These are phyloP conservation scores for Dermolepida albohirtum DNA, from an alignment of 2,888 invertebrate species.

Conservation along the genomic window DNA sequence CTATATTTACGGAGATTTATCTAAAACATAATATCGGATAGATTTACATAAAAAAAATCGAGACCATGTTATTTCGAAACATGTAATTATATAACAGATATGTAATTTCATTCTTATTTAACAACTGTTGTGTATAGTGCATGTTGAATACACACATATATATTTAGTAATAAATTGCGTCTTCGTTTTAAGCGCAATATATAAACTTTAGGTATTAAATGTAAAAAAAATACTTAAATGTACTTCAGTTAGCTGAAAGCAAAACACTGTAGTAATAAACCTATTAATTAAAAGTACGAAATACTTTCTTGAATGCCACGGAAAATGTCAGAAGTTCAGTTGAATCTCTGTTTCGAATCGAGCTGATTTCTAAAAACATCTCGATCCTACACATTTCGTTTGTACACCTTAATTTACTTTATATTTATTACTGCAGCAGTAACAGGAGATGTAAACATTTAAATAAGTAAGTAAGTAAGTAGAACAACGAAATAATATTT, in stretches of 20 bases:
- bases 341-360: constrained; percentile 20
- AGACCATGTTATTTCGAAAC: no score
- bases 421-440: background rate
- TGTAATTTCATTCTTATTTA: constrained; percentile 1
- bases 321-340: constrained; percentile 39
- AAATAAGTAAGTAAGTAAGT: no score
- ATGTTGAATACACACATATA: background rate
- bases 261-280: constrained; percentile 2
- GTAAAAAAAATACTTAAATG: background rate
- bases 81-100: background rate
- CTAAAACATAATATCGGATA: no score
- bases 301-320: constrained; percentile 24
- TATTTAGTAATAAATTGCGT: background rate
- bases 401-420: background rate
- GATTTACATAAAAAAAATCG: no score
- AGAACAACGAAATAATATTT: background rate
- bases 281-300: constrained; percentile 17
- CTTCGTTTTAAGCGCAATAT: background rate
- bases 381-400: no score
- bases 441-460: no score
- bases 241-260: background rate
- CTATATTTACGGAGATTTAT: no score
- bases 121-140: background rate
- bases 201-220: no score
- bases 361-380: constrained; percentile 10